Evolutionary conservation across 2,888 invertebrate species (phyloP).

Genomic region (Trachelus iudaicus): DNA sequence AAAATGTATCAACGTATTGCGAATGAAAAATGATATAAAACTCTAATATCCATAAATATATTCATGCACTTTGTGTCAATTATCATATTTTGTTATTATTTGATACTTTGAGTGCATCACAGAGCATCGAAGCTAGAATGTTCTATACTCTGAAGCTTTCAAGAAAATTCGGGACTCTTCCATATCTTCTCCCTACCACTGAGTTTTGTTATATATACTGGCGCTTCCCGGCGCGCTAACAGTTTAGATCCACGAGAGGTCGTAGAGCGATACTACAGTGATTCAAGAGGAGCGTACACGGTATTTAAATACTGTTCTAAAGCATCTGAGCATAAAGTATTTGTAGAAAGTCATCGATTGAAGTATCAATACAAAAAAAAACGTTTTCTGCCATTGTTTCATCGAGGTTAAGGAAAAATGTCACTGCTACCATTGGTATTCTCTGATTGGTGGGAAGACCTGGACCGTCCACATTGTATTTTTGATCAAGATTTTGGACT

Average conservation of each 20-base stretch:
- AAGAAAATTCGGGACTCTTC: constrained; percentile 8
- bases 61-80: not conserved
- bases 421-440: constrained; percentile 63
- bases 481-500: constrained; percentile 83
- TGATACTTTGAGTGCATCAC: not conserved
- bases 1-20: too few relatives aligned
- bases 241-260: constrained; percentile 9
- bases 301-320: constrained; percentile 22
- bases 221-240: not conserved
- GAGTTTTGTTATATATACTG: not conserved
- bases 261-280: constrained; percentile 26
- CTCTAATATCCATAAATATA: too few relatives aligned
- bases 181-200: not conserved
- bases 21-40: too few relatives aligned
- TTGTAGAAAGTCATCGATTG: not conserved
- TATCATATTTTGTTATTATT: too few relatives aligned
- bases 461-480: constrained; percentile 75
- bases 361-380: not conserved
- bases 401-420: constrained; percentile 41
- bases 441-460: constrained; percentile 66
- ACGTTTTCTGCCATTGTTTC: not conserved
- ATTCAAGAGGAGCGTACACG: constrained; percentile 22
- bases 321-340: not conserved
- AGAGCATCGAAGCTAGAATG: not conserved
- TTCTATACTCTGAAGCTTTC: not conserved